Percentiles rank a stretch among this genome's conserved stretches.
phyloP scores from a whole-genome alignment of 2,888 invertebrate genomes.

The Scaptomyza caliginosa region DNA sequence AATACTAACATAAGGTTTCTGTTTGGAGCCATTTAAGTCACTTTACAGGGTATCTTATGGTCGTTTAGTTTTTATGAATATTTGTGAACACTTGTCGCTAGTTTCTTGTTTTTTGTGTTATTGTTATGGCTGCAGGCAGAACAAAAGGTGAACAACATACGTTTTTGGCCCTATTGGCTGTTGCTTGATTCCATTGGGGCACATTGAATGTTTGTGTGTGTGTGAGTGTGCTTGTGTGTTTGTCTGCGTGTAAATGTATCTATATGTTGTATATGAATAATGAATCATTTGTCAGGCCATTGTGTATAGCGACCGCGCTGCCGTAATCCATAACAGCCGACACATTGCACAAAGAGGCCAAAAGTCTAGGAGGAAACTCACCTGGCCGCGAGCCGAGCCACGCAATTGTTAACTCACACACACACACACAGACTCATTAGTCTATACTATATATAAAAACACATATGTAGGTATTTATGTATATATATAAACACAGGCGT shows the following conservation, averaged over 20 bases:
- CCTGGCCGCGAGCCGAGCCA: conserved; percentile 14
- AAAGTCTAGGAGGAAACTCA: conserved; percentile 45
- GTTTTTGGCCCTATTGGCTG: conserved; percentile 35
- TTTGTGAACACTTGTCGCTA: conserved; percentile 25
- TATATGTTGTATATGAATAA: conserved; percentile 66
- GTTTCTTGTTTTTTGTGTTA: conserved; percentile 33
- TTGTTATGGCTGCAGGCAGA: conserved; percentile 53
- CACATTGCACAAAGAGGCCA: conserved; percentile 57
- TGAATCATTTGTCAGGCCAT: conserved; percentile 76
- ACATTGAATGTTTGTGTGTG: conserved; percentile 45
- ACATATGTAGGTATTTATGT: background rate
- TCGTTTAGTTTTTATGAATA: conserved; percentile 2
- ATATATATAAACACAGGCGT: conserved; percentile 27
- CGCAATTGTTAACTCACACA: conserved; percentile 58
- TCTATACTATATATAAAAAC: conserved; percentile 1
- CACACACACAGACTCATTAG: conserved; percentile 15
- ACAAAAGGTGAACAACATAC: conserved; percentile 35
- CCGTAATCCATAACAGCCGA: conserved; percentile 54
- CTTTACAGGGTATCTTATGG: conserved; percentile 14
- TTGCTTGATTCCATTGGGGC: conserved; percentile 62
- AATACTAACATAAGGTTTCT: background rate
- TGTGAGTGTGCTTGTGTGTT: no score
- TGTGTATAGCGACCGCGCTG: conserved; percentile 33
- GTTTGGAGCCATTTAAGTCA: background rate
- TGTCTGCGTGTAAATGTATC: conserved; percentile 16